Percentiles rank a stretch among this genome's conserved stretches.
Evolutionary conservation across 2,797 vertebrate species (phyloP).

Genomic region (Moxostoma hubbsi): DNA sequence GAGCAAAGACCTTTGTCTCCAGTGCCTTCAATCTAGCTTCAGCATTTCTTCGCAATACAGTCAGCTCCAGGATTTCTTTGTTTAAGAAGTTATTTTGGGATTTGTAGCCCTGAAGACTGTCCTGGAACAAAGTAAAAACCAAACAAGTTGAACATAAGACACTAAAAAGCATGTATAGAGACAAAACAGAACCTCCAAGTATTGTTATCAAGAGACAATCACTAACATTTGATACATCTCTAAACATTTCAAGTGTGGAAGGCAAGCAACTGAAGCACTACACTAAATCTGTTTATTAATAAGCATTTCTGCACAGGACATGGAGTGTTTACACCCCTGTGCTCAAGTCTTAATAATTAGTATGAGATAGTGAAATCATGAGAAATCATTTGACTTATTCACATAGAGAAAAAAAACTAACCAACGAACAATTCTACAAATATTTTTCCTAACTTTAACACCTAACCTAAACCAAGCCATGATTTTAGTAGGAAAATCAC

Average conservation of each 20-base stretch:
- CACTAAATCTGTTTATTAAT: not conserved
- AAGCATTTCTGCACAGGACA: not conserved
- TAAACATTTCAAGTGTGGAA: too few relatives aligned
- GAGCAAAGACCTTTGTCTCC: constrained; percentile 86
- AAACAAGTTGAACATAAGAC: not conserved
- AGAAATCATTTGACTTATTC: too few relatives aligned
- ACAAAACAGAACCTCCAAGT: not conserved
- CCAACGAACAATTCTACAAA: too few relatives aligned
- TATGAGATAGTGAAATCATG: too few relatives aligned
- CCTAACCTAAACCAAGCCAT: too few relatives aligned
- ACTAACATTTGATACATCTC: not conserved
- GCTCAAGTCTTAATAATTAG: too few relatives aligned
- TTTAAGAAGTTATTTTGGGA: constrained; percentile 97
- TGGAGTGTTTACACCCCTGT: not conserved
- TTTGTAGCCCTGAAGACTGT: constrained; percentile 95
- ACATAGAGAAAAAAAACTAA: too few relatives aligned
- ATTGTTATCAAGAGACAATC: not conserved
- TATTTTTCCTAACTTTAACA: too few relatives aligned
- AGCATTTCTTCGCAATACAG: constrained; percentile 88
- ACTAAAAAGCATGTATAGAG: not conserved
- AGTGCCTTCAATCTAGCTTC: constrained; percentile 88
- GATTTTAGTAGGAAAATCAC: too few relatives aligned
- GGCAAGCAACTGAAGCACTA: not conserved
- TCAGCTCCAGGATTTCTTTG: constrained; percentile 97
- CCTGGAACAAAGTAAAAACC: constrained; percentile 76